These are phyloP conservation scores for Syndactyla subalaris DNA, from an alignment of 2,797 vertebrate genomes.

Conservation along the genomic window DNA sequence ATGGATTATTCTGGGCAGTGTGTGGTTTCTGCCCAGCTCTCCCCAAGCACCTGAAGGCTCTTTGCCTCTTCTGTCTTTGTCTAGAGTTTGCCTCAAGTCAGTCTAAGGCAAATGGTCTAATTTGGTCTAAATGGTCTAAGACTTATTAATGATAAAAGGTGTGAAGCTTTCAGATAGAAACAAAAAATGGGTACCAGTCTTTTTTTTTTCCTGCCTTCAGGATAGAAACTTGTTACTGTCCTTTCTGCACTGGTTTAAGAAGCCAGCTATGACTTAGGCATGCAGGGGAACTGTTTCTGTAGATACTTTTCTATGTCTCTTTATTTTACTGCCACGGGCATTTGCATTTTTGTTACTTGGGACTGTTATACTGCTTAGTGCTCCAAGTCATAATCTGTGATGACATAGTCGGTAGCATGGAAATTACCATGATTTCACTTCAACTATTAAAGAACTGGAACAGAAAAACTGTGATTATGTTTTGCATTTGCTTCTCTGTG, in stretches of 20 bases:
- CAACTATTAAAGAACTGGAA: not conserved
- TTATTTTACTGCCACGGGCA: not conserved
- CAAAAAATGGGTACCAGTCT: not conserved
- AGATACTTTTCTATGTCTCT: not conserved
- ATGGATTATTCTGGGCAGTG: not conserved
- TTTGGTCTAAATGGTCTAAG: not conserved
- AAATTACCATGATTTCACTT: conserved; percentile 33
- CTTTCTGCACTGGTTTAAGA: not conserved
- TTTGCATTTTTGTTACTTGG: conserved; percentile 34
- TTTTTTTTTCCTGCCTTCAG: not conserved
- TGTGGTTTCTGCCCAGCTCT: not conserved
- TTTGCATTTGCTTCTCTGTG: not conserved
- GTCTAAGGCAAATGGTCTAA: not conserved
- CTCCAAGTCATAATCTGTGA: not conserved
- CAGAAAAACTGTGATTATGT: not conserved
- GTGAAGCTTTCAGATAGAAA: not conserved
- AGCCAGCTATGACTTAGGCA: not conserved
- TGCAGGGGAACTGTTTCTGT: not conserved
- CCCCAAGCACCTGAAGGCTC: not conserved
- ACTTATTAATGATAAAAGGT: not conserved
- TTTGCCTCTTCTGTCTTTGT: not conserved
- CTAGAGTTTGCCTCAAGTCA: not conserved
- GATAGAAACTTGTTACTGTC: not conserved
- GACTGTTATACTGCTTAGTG: not conserved
- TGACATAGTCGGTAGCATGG: not conserved